Evolutionary conservation across 2,113 vertebrate species (phyloP).

Genomic region (Pungitius pungitius): DNA sequence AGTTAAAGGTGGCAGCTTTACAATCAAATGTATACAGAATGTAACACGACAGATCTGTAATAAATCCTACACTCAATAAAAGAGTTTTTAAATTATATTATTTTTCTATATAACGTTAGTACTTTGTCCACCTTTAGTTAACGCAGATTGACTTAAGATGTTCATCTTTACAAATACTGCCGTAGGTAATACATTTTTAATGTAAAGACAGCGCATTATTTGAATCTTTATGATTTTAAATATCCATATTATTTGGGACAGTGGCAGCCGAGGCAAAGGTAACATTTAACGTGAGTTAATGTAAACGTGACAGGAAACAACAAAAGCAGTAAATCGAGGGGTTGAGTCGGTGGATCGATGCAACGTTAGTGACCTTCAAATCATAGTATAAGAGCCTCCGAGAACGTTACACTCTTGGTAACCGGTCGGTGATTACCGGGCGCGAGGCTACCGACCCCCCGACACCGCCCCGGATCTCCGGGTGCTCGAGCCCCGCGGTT

Average conservation of each 20-base stretch:
- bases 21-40: not conserved
- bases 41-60: not conserved
- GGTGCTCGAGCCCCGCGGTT: not conserved
- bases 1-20: not conserved
- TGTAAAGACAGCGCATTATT: not conserved
- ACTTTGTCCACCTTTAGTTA: not conserved
- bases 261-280: not conserved
- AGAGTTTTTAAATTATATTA: no score
- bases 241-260: no score
- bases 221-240: not conserved
- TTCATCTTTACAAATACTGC: not conserved
- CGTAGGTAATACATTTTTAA: no score
- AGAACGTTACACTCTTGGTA: not conserved
- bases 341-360: not conserved
- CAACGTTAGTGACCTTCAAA: not conserved
- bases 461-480: conserved; percentile 25
- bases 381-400: no score
- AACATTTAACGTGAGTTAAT: no score
- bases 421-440: not conserved
- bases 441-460: not conserved
- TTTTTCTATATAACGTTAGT: no score
- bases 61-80: not conserved
- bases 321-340: not conserved
- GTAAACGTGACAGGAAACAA: not conserved
- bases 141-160: not conserved